phyloP scores from a whole-genome alignment of 2,888 invertebrate species.

The Cantharis nigra region DNA sequence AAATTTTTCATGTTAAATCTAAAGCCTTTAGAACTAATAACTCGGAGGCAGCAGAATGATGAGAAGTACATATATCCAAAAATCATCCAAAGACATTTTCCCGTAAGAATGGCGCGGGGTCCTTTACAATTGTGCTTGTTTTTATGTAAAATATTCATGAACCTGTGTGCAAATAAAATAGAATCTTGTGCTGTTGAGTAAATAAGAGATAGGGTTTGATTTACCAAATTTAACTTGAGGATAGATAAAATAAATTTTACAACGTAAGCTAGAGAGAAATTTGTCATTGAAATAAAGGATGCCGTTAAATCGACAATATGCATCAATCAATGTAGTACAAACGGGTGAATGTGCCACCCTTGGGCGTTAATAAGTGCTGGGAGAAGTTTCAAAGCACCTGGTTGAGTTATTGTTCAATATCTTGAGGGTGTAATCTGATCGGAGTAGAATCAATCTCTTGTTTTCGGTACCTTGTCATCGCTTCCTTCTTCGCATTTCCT shows the following conservation, averaged over 20 bases:
- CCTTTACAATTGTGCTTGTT: no score
- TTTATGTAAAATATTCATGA: no score
- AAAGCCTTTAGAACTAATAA: no score
- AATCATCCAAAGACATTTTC: no score
- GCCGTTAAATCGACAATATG: slow-evolving; percentile 11
- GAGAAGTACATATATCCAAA: no score
- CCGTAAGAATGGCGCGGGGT: no score
- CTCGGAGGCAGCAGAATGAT: no score
- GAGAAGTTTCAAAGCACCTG: slow-evolving; percentile 23
- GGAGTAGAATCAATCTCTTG: slow-evolving; percentile 22
- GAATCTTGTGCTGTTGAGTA: no score
- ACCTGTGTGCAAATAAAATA: no score
- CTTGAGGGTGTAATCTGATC: slow-evolving; percentile 28
- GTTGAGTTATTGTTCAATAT: slow-evolving; percentile 31
- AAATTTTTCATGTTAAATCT: no score
- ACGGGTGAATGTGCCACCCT: slow-evolving; percentile 23
- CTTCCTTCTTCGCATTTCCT: neutral
- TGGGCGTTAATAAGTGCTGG: slow-evolving; percentile 25
- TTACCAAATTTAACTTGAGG: neutral
- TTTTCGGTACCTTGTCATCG: slow-evolving; percentile 20
- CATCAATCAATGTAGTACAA: slow-evolving; percentile 25
- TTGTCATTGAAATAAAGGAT: slow-evolving; percentile 21
- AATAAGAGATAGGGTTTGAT: neutral
- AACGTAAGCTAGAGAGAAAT: slow-evolving; percentile 1
- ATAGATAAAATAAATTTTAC: neutral